Evolutionary conservation across 2,797 vertebrate genomes (phyloP).

Genomic region (Xiphorhynchus erythropygius): DNA sequence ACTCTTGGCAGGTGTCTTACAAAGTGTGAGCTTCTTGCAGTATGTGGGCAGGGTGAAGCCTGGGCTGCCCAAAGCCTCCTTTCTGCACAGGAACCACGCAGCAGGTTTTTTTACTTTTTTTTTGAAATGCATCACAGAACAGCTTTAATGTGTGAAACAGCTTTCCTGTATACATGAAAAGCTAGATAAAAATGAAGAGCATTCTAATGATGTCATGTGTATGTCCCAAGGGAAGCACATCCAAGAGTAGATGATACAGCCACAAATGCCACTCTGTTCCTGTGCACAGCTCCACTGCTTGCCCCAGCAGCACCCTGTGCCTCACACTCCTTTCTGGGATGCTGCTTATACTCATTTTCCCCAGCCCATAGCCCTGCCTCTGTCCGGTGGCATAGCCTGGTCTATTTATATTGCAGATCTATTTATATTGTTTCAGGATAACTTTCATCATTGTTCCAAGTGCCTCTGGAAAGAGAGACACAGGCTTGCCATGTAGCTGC

Average conservation of each 20-base stretch:
- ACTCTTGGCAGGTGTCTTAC: neutral
- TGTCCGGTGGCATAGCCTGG: neutral
- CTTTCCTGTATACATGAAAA: neutral
- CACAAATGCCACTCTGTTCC: neutral
- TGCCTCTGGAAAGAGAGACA: conserved; percentile 38
- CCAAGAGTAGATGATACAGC: neutral
- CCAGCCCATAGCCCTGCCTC: neutral
- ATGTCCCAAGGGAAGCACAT: neutral
- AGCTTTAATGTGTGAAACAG: neutral
- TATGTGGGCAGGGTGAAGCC: neutral
- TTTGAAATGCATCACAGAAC: neutral
- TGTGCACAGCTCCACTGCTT: accelerated
- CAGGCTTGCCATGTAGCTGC: conserved; percentile 11
- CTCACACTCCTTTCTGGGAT: neutral
- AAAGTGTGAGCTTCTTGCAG: neutral
- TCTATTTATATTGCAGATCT: conserved; percentile 61
- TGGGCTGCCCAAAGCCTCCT: neutral
- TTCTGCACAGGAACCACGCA: neutral
- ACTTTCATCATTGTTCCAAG: conserved; percentile 67
- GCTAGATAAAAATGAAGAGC: neutral
- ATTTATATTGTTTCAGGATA: conserved; percentile 67
- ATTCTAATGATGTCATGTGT: accelerated
- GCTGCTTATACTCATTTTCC: neutral
- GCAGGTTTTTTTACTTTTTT: neutral
- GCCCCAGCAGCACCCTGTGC: neutral